Base-by-base conservation (phyloP, 2,888 invertebrate species). In the Ommatoiulus sabulosus region DNA sequence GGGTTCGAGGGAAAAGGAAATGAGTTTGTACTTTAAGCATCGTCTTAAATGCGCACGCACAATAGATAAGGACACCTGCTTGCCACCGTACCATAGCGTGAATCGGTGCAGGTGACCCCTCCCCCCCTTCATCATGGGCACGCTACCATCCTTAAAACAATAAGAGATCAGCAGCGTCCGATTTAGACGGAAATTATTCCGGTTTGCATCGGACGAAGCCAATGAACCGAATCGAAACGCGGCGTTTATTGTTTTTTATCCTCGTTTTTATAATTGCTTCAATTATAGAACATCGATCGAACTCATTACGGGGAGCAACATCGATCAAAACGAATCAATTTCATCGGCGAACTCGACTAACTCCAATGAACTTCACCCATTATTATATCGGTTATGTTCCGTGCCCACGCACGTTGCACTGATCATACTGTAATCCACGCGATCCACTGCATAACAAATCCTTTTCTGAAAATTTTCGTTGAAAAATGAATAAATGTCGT, bases 31-130 rank as follows among this genome's bases (percentile, higher is more conserved):
- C n/a, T 7, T 63, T 63, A 63, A 63, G 63, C 63, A 63, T n/a
- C n/a, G 63, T 63, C 63, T 63, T 63, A 63, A 63, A 63, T 63
- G 63, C 15, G 63, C 63, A 63, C 63, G 63, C 63, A 63, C 63
- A 63, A 0, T 15, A 63, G n/a, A n/a, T n/a, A 63, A 46, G 46
- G 8, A 2, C n/a, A 63, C 17, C 17, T 3, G n/a, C 63, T n/a
- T n/a, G 63, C 63, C 17, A 17, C 63, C n/a, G 63, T n/a, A n/a
- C n/a, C n/a, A n/a, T n/a, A n/a, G 63, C 63, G 63, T 63, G 17
- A 63, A 63, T 63, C n/a, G 17, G n/a, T 63, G 63, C 63, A 63
- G 63, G 63, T 63, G 63, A n/a, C 63, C n/a, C 63, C n/a, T n/a
- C n/a, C 63, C 3, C n/a, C 4, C n/a, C n/a, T n/a, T 63, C 63